These are phyloP conservation scores for Coptodon rendalli DNA, from an alignment of 2,113 vertebrate genomes.

Conservation along the genomic window DNA sequence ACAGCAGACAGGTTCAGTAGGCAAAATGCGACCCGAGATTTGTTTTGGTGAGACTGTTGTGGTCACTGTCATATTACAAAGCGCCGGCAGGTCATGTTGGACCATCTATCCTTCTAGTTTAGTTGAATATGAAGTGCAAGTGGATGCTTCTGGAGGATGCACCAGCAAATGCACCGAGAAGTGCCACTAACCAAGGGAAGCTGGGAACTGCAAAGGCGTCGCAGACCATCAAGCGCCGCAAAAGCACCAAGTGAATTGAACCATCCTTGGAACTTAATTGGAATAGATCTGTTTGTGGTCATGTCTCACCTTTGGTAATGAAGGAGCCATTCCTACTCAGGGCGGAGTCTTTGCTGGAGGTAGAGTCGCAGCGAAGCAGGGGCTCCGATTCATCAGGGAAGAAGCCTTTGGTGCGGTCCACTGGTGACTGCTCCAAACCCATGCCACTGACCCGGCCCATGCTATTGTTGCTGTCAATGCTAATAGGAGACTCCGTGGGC, in stretches of 20 bases:
- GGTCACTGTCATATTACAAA: not conserved
- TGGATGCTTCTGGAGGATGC: not conserved
- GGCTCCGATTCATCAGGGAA: constrained; percentile 93
- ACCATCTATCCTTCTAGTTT: not conserved
- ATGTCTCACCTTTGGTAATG: constrained; percentile 93
- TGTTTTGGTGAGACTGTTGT: not conserved
- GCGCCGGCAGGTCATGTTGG: not conserved
- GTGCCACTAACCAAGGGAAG: not conserved
- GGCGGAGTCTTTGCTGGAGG: constrained; percentile 92
- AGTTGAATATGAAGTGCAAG: not conserved
- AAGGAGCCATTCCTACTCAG: constrained; percentile 94
- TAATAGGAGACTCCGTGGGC: constrained; percentile 65
- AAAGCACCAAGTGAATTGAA: not conserved
- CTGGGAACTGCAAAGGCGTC: not conserved
- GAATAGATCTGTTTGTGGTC: not conserved
- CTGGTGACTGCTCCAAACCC: constrained; percentile 81
- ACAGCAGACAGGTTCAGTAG: not conserved
- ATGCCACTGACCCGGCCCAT: constrained; percentile 22
- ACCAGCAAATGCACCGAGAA: not conserved
- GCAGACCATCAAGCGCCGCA: not conserved
- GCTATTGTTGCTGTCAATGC: not conserved
- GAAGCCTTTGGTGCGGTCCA: constrained; percentile 88
- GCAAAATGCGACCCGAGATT: not conserved
- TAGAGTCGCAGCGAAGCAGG: constrained; percentile 93
- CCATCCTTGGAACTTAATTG: not conserved